These are phyloP conservation scores for Sialis lutaria DNA, from an alignment of 2,888 invertebrate species.

Conservation along the genomic window DNA sequence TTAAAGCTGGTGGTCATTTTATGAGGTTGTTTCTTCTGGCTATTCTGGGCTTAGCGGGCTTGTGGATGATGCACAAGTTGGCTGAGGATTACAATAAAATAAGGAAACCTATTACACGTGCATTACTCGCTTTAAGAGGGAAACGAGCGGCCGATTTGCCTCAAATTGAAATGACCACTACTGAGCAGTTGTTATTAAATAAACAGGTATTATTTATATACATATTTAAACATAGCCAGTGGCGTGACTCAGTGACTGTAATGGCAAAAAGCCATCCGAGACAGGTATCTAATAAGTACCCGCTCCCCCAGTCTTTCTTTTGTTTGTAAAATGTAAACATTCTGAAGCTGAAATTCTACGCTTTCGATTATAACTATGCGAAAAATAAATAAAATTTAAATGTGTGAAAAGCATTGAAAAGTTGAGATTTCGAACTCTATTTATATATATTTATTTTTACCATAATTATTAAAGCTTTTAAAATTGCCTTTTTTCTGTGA, in stretches of 20 bases:
- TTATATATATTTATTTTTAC: background rate
- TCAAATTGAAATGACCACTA: background rate
- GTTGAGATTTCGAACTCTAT: too few species aligned
- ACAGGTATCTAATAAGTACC: too few species aligned
- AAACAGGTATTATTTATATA: background rate
- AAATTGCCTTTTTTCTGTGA: background rate
- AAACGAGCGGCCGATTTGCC: background rate
- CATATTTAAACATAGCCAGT: too few species aligned
- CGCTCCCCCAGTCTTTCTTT: too few species aligned
- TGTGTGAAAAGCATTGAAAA: too few species aligned
- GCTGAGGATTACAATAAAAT: constrained; percentile 26
- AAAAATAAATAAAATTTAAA: too few species aligned
- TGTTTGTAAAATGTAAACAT: too few species aligned
- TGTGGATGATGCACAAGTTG: constrained; percentile 28
- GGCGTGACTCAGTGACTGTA: background rate
- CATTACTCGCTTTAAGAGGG: background rate
- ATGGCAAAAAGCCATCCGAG: too few species aligned
- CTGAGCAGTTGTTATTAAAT: too few species aligned
- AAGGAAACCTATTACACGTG: background rate
- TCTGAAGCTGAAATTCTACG: too few species aligned
- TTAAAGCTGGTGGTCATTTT: constrained; percentile 22
- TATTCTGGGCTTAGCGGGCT: constrained; percentile 25
- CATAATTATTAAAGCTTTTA: background rate
- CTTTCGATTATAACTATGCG: too few species aligned
- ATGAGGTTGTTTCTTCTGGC: constrained; percentile 24